phyloP scores from a whole-genome alignment of 2,888 invertebrate genomes.

The Steinernema scapterisci region DNA sequence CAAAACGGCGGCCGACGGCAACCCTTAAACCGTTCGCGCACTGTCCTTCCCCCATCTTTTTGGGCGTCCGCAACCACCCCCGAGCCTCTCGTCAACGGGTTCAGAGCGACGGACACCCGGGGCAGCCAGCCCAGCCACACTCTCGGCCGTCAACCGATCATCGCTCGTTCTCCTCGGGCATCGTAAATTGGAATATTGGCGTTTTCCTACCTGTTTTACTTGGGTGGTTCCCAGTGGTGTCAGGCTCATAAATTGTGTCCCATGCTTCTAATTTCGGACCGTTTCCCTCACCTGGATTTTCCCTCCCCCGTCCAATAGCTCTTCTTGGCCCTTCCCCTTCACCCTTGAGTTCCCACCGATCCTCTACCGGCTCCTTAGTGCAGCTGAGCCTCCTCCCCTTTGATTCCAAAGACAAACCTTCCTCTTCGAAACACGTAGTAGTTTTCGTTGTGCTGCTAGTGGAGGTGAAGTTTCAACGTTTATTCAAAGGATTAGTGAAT shows the following conservation, averaged over 20 bases:
- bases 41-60: slow-evolving; percentile 6
- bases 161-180: background rate
- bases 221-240: no score
- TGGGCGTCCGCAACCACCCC: no score
- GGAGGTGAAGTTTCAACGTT: slow-evolving; percentile 26
- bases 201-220: background rate
- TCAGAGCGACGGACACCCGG: background rate
- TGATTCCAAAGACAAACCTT: slow-evolving; percentile 25
- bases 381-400: no score
- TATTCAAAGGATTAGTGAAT: slow-evolving; percentile 28
- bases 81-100: no score
- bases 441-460: background rate
- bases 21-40: slow-evolving; percentile 26
- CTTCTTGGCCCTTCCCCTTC: background rate
- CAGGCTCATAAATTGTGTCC: no score
- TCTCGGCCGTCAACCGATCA: slow-evolving; percentile 6
- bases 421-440: no score
- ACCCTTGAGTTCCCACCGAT: no score
- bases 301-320: no score
- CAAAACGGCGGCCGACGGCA: background rate
- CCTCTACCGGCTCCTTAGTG: background rate
- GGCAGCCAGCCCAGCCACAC: no score
- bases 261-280: no score
- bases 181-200: slow-evolving; percentile 27
- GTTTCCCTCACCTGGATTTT: no score